These are phyloP conservation scores for Coenonympha glycerion DNA, from an alignment of 2,888 invertebrate genomes.

Conservation along the genomic window DNA sequence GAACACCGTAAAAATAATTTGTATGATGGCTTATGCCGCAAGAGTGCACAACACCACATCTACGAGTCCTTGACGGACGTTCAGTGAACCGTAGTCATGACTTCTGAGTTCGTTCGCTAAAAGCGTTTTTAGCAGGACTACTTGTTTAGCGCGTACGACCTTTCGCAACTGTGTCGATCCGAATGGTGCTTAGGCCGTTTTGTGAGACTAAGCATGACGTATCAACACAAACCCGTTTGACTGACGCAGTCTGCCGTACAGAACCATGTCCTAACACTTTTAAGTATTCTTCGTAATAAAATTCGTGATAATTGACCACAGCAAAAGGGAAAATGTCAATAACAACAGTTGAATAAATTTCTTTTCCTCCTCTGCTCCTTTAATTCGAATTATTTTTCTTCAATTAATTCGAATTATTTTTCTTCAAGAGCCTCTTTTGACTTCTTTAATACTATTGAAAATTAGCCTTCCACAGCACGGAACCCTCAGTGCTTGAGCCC, in stretches of 20 bases:
- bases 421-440: no score
- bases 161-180: not conserved
- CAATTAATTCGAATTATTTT: no score
- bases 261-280: constrained; percentile 40
- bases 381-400: no score
- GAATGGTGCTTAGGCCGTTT: constrained; percentile 29
- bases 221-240: constrained; percentile 39
- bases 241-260: constrained; percentile 31
- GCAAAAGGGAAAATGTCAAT: constrained; percentile 3
- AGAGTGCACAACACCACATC: constrained; percentile 7
- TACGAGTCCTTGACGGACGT: constrained; percentile 16
- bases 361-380: no score
- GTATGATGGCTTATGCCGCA: not conserved
- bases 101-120: constrained; percentile 10
- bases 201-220: constrained; percentile 38
- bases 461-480: no score
- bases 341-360: not conserved
- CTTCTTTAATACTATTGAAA: no score
- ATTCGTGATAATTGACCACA: constrained; percentile 19
- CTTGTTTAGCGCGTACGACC: not conserved
- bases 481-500: no score
- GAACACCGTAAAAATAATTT: not conserved
- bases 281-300: constrained; percentile 26
- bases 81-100: constrained; percentile 19
- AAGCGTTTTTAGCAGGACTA: constrained; percentile 2